These are phyloP conservation scores for Poeciliopsis prolifica DNA, from an alignment of 2,113 vertebrate species.

Conservation along the genomic window DNA sequence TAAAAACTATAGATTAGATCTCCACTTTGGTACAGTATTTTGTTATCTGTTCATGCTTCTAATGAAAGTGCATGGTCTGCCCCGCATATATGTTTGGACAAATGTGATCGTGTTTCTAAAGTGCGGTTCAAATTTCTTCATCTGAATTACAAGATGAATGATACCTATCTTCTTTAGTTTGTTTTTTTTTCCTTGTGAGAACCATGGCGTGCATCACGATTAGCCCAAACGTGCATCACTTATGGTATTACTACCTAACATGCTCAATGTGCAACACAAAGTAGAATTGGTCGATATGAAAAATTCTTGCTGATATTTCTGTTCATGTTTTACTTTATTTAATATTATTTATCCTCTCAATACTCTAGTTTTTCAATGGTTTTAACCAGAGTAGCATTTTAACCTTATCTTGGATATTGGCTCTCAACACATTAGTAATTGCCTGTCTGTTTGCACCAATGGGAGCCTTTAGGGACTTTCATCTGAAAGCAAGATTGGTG, in stretches of 20 bases:
- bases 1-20: background rate
- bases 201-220: background rate
- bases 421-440: conserved; percentile 16
- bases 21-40: background rate
- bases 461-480: conserved; percentile 19
- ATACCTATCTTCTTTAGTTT: background rate
- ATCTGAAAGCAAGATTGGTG: conserved; percentile 33
- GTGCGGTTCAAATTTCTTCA: too few relatives aligned
- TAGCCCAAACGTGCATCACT: too few relatives aligned
- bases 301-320: background rate
- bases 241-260: background rate
- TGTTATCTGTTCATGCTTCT: background rate
- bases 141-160: background rate
- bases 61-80: background rate
- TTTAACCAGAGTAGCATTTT: conserved; percentile 9
- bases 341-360: conserved; percentile 21
- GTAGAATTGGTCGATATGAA: background rate
- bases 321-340: conserved; percentile 20
- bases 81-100: background rate
- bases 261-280: background rate
- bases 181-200: background rate
- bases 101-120: background rate
- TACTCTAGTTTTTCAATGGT: conserved; percentile 7
- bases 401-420: background rate
- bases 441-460: conserved; percentile 8